Evolutionary conservation across 2,797 vertebrate genomes (phyloP).

Genomic region (Myotis daubentonii): DNA sequence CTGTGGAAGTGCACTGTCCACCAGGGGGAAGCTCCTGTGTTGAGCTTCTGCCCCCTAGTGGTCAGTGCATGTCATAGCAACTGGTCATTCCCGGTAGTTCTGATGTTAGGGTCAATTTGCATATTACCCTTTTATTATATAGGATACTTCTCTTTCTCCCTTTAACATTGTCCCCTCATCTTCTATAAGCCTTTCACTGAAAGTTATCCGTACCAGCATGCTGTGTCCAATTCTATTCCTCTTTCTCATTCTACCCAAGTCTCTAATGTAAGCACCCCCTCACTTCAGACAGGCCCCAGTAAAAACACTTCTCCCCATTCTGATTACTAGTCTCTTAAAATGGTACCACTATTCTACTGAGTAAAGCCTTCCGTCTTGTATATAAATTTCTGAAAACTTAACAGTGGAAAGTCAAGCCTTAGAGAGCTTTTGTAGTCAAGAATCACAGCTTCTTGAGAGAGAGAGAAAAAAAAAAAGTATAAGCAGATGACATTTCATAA

Average conservation of each 20-base stretch:
- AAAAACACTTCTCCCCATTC: neutral
- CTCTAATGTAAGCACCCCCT: neutral
- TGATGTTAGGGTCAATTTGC: too few relatives aligned
- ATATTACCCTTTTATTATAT: too few relatives aligned
- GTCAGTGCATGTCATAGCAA: too few relatives aligned
- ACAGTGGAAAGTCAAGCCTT: neutral
- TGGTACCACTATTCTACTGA: neutral
- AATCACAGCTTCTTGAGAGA: neutral
- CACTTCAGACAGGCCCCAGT: neutral
- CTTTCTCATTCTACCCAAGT: neutral
- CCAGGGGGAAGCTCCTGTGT: too few relatives aligned
- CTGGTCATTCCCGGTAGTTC: too few relatives aligned
- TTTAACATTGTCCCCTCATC: neutral
- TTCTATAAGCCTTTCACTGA: neutral
- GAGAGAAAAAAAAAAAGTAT: rapidly evolving
- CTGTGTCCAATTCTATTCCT: neutral
- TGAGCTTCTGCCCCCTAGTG: too few relatives aligned
- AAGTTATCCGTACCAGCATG: neutral
- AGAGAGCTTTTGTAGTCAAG: neutral
- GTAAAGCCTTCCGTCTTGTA: neutral
- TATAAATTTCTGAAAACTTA: neutral
- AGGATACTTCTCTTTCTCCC: neutral
- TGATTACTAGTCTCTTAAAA: neutral
- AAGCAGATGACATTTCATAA: neutral
- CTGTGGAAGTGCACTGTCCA: too few relatives aligned